phyloP scores from a whole-genome alignment of 2,888 invertebrate species.

The Acanthosoma haemorrhoidale region DNA sequence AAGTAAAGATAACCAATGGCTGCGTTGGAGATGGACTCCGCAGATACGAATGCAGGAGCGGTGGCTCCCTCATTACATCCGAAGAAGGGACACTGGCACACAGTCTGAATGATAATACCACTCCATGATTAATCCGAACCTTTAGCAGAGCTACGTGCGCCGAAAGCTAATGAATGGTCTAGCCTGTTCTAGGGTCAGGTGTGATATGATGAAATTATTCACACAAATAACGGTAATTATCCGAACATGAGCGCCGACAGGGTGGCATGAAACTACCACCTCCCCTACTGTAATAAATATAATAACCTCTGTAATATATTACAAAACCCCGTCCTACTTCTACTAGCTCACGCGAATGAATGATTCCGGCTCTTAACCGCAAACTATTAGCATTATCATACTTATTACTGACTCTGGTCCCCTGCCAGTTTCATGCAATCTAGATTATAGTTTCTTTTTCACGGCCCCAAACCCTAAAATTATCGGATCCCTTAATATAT shows the following conservation, averaged over 20 bases:
- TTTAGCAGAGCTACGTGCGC: neutral
- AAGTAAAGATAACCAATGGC: too few species aligned
- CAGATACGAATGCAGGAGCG: too few species aligned
- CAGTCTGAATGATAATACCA: neutral
- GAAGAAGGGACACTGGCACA: neutral
- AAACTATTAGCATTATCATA: neutral
- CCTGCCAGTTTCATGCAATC: neutral
- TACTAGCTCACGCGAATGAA: neutral
- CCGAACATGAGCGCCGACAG: neutral
- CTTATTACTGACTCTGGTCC: neutral
- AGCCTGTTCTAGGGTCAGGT: neutral
- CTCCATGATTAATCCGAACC: slow-evolving; percentile 1
- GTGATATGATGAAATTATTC: neutral
- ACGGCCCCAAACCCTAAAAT: neutral
- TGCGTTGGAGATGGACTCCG: too few species aligned
- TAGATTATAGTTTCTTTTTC: neutral
- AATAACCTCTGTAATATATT: neutral
- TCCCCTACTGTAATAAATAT: neutral
- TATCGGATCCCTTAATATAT: neutral
- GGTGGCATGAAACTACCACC: neutral
- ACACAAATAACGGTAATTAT: slow-evolving; percentile 5
- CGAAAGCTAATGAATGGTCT: neutral
- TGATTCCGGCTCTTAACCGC: neutral
- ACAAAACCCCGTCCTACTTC: neutral
- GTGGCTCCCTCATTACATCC: too few species aligned